Evolutionary conservation across 1,140 invertebrate genomes (phyloP).

Genomic region (Sminthurinus signatus): DNA sequence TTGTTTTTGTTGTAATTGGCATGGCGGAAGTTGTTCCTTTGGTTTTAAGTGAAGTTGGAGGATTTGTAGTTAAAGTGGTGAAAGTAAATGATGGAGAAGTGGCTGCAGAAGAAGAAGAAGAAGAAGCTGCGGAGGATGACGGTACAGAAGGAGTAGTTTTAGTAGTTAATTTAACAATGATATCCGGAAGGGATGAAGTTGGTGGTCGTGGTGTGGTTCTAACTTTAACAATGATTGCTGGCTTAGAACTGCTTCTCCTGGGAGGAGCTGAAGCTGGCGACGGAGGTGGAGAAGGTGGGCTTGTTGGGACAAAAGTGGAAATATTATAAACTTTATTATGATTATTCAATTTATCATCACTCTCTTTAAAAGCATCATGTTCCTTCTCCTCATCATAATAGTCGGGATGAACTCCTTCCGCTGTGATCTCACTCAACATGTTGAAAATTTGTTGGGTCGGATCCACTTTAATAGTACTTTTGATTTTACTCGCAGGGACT

Average conservation of each 20-base stretch:
- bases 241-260: not conserved
- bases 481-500: slow-evolving; percentile 43
- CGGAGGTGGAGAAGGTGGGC: not conserved
- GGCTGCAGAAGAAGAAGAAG: no score
- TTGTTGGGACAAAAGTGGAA: not conserved
- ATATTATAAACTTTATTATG: slow-evolving; percentile 27
- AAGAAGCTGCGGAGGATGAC: no score
- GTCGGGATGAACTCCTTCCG: not conserved
- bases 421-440: slow-evolving; percentile 52
- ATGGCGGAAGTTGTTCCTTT: not conserved
- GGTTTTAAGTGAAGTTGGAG: not conserved
- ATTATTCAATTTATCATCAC: slow-evolving; percentile 2
- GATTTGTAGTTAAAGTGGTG: no score
- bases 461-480: slow-evolving; percentile 39
- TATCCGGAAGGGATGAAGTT: no score
- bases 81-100: no score
- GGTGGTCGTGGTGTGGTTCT: not conserved
- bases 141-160: no score
- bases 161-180: no score
- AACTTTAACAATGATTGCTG: not conserved
- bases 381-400: slow-evolving; percentile 34
- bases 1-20: not conserved
- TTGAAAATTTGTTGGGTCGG: slow-evolving; percentile 28
- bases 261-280: not conserved
- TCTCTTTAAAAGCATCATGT: slow-evolving; percentile 20